Conservation (phyloP, 2,113 vertebrate genomes). For the Thunnus thynnus region DNA sequence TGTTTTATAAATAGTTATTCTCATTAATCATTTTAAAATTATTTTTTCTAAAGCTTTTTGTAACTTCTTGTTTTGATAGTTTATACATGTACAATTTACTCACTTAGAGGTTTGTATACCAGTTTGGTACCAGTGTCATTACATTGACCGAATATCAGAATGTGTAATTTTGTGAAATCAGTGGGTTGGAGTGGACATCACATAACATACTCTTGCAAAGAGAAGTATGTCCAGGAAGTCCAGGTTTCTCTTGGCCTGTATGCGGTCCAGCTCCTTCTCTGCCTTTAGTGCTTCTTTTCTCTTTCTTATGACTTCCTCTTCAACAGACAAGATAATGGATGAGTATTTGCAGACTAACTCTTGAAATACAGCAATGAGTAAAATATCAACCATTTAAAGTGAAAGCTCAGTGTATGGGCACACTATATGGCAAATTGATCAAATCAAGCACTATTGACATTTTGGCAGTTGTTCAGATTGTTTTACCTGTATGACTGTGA, state of each 20-base stretch:
- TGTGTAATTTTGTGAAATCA: not conserved
- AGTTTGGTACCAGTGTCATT: not conserved
- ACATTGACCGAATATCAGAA: not conserved
- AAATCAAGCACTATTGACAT: not conserved
- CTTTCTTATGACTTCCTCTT: constrained; percentile 85
- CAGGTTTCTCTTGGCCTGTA: constrained; percentile 85
- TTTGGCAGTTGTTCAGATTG: not conserved
- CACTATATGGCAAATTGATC: not conserved
- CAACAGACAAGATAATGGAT: constrained; percentile 16
- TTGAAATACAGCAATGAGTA: not conserved
- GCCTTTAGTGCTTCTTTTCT: constrained; percentile 86
- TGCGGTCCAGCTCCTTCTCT: constrained; percentile 80
- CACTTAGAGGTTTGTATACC: too few species aligned
- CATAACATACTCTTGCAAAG: constrained; percentile 86
- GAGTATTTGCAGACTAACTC: not conserved
- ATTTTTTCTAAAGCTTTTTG: not conserved
- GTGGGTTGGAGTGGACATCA: not conserved
- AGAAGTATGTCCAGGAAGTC: constrained; percentile 96
- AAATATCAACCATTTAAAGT: not conserved
- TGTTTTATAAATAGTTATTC: not conserved
- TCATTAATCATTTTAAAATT: not conserved
- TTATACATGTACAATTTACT: not conserved
- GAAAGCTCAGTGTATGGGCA: too few species aligned
- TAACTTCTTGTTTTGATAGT: not conserved
- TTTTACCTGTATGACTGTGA: constrained; percentile 85